Evolutionary conservation across 2,797 vertebrate genomes (phyloP), one percentile per base, ranked within the genome.

Genomic region (Enteromius fasciolatus): DNA sequence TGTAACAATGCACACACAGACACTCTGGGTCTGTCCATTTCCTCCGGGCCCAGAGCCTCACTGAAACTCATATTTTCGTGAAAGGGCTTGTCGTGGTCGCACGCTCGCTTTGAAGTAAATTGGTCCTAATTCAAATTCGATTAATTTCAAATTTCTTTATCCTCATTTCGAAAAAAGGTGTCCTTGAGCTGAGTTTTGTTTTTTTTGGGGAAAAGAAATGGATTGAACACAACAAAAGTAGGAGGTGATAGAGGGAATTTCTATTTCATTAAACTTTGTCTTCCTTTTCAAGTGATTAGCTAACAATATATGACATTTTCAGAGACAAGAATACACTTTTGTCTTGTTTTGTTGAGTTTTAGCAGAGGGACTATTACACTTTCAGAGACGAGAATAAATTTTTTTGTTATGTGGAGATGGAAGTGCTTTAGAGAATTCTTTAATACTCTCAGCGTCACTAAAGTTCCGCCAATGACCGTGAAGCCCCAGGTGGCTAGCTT

Each of bases 151-250:
- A n/a, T 52, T 44, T 54, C 15, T 70, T 77, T 44, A 75, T 70
- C 28, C 46, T 57, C 2, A 41, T 82, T 89, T 86, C 68, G 83
- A 78, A 85, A 76, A 87, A 83, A 89, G 52, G 31, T 80, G 33
- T 64, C 23, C 78, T 86, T 88, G 39, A 36, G 73, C 87, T 90
- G 87, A 78, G 85, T 85, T 83, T 82, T 52, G 85, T 83, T 89
- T 89, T 90, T 90, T 83, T 78, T 84, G 89, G 88, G 83, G 85
- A 76, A 84, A 85, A 86, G 87, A 93, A 92, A 82, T 91, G 59
- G 90, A 91, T 92, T 90, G 48, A 73, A 72, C 9, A 33, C 69
- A 52, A 72, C 44, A 48, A 72, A 73, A 36, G 50, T 15, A 75
- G 31, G n/a, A 12, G 72, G 1, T 0, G 50, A 57, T 57, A 39